Evolutionary conservation across 2,113 vertebrate species (phyloP).

Genomic region (Limnothrissa miodon): DNA sequence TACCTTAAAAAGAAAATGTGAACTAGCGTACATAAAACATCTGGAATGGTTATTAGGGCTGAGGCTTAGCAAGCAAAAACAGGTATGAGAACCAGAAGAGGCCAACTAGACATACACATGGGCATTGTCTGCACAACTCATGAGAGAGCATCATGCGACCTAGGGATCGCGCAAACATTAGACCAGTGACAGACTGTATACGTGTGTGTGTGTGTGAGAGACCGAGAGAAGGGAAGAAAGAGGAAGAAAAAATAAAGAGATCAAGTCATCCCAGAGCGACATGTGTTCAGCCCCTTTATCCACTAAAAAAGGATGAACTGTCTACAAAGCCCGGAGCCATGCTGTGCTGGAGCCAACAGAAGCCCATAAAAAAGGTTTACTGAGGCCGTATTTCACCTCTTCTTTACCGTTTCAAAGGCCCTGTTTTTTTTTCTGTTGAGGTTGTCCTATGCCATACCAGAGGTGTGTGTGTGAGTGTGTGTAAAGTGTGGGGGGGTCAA

Average conservation of each 20-base stretch:
- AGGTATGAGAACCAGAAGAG: not conserved
- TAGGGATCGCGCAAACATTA: not conserved
- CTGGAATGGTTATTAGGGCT: not conserved
- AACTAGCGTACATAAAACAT: not conserved
- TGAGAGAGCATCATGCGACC: not conserved
- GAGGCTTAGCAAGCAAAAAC: not conserved
- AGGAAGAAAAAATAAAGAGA: no score
- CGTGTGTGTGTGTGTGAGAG: no score
- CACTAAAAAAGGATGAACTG: constrained; percentile 38
- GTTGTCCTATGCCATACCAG: constrained; percentile 28
- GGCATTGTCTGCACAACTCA: not conserved
- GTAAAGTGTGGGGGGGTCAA: not conserved
- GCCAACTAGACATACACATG: not conserved
- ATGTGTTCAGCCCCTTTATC: constrained; percentile 46
- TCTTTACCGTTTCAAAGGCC: constrained; percentile 39
- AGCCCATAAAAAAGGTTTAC: constrained; percentile 47
- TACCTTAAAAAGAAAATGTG: not conserved
- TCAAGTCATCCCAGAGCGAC: constrained; percentile 17
- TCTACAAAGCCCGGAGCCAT: constrained; percentile 36
- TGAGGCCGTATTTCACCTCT: constrained; percentile 32
- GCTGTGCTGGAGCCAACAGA: constrained; percentile 52
- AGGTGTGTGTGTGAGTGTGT: no score
- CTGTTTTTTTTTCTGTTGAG: not conserved
- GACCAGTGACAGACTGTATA: not conserved
- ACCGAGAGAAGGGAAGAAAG: no score